Conservation (phyloP, 2,797 vertebrate species). For the Catharus ustulatus region DNA sequence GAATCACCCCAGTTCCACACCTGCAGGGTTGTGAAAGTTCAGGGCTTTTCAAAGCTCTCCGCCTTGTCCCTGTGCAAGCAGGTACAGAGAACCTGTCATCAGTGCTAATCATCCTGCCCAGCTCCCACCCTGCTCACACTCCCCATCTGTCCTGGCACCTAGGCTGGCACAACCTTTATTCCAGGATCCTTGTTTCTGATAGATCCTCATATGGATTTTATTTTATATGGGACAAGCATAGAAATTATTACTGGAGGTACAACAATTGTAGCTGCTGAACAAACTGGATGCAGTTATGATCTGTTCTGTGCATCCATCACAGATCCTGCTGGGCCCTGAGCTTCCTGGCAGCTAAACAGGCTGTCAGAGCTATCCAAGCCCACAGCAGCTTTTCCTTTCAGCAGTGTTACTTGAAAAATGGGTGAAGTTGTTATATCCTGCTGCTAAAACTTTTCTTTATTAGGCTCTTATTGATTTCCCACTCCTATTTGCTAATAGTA, state of each 20-base stretch:
- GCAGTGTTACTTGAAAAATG: background rate
- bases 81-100: background rate
- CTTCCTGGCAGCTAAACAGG: background rate
- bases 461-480: background rate
- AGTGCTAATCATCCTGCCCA: background rate
- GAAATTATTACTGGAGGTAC: background rate
- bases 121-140: background rate
- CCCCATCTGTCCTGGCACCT: background rate
- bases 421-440: background rate
- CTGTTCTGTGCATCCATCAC: background rate
- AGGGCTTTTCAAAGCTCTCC: background rate
- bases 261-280: background rate
- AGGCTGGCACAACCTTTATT: background rate
- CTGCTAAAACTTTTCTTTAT: background rate
- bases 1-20: background rate
- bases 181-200: background rate
- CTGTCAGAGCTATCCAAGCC: background rate
- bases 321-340: background rate
- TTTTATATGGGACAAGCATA: background rate
- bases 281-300: background rate
- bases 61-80: background rate
- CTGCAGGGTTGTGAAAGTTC: slow-evolving; percentile 24
- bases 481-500: background rate
- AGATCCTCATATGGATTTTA: background rate
- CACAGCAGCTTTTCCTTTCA: background rate